Evolutionary conservation across 2,113 vertebrate genomes (phyloP), one percentile per base, ranked within the genome.

Genomic region (Pholis gunnellus): DNA sequence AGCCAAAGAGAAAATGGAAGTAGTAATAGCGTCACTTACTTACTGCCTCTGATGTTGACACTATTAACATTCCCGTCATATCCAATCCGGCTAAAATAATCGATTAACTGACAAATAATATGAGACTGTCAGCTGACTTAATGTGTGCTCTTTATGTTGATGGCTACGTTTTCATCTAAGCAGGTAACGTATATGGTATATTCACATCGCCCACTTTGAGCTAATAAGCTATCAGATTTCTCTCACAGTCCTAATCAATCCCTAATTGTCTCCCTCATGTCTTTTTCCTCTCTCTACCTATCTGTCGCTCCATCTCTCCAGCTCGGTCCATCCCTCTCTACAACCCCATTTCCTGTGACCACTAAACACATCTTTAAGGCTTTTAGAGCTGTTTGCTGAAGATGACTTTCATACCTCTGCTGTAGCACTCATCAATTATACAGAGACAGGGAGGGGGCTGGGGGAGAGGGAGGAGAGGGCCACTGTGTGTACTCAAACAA

Each of bases 291-390:
- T 79, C n/a, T 70, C 52, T 75, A 0, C 44, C 46, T 27, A 44
- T 68, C 6, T 20, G 27, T 63, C 50, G 20, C 18, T 65, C n/a
- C 61, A 6, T 40, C 72, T 67, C 81, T 74, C 60, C 27, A 18
- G 22, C 79, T 70, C 72, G 56, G 42, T 79, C 74, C 79, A 61
- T 80, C 63, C 54, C 44, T 86, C 81, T 68, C 72, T 71, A 70
- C 69, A 31, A 66, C n/a, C 66, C 75, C 84, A 92, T 92, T 92
- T 92, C 90, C 92, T 87, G 75, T 84, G 86, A 82, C 91, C 89
- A 87, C 88, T 92, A 89, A 94, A 90, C 83, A 89, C 87, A 76
- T 93, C 85, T 88, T 89, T 88, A 87, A 72, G 63, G 91, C 92
- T 92, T 87, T 94, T 83, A 93, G 84, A 68, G 77, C 63, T 61